These are phyloP conservation scores for Pogona vitticeps DNA, from an alignment of 2,113 vertebrate species.

Conservation along the genomic window DNA sequence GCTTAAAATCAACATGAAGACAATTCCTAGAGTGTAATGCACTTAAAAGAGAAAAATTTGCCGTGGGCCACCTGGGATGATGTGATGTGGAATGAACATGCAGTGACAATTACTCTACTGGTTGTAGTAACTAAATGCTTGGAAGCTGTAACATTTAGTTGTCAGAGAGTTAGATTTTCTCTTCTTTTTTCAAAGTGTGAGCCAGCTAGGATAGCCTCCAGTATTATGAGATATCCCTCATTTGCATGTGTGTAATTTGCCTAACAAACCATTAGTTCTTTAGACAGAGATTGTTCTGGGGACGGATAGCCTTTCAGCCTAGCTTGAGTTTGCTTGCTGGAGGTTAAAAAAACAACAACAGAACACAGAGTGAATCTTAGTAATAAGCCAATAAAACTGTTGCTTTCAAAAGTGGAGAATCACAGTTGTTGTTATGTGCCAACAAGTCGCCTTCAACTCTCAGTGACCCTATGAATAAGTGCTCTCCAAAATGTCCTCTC, in stretches of 20 bases:
- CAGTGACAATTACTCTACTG: neutral
- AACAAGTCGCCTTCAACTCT: too few relatives aligned
- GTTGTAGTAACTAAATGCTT: neutral
- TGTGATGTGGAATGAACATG: neutral
- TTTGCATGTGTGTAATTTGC: neutral
- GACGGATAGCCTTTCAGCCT: too few relatives aligned
- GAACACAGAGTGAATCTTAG: too few relatives aligned
- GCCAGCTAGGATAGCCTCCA: neutral
- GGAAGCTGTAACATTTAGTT: neutral
- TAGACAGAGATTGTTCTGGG: neutral
- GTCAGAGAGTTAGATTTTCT: neutral
- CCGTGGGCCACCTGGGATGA: neutral
- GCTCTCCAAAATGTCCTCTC: too few relatives aligned
- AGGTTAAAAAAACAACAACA: too few relatives aligned
- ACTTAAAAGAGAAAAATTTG: neutral
- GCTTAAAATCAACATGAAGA: neutral
- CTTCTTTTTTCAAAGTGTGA: neutral
- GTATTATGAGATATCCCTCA: neutral
- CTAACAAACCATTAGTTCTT: neutral
- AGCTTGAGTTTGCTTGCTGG: too few relatives aligned
- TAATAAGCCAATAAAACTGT: too few relatives aligned
- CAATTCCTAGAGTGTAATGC: neutral
- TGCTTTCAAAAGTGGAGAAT: too few relatives aligned
- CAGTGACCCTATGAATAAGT: too few relatives aligned
- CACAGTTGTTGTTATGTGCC: too few relatives aligned